A percentile compares a stretch with the other conserved stretches of the same genome.
Conservation (phyloP, 2,113 vertebrate genomes). For the Pteropus alecto region DNA sequence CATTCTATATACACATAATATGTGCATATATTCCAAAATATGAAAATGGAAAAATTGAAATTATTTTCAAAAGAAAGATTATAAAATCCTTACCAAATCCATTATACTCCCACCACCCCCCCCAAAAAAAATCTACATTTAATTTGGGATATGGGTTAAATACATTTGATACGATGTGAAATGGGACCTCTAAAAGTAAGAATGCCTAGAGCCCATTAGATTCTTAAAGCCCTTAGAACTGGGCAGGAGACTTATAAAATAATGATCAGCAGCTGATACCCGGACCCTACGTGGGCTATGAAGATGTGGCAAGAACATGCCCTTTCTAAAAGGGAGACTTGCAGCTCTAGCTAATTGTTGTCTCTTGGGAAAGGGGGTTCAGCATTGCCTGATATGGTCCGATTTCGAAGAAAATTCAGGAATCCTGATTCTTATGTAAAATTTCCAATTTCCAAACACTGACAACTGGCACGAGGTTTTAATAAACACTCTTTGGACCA, state of each 20-base stretch:
- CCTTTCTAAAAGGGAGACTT: not conserved
- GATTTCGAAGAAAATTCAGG: not conserved
- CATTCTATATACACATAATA: not conserved
- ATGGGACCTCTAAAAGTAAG: conserved; percentile 14
- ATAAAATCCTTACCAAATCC: not conserved
- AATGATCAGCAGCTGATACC: not conserved
- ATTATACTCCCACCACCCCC: not conserved
- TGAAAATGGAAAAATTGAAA: conserved; percentile 3
- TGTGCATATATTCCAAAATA: not conserved
- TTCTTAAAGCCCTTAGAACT: not conserved
- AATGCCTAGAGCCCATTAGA: conserved; percentile 11
- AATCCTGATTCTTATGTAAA: not conserved
- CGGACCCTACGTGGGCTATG: too few relatives aligned
- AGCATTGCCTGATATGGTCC: not conserved
- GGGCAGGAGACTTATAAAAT: not conserved
- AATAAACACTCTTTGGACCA: not conserved
- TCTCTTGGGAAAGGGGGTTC: not conserved
- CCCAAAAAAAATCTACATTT: not conserved
- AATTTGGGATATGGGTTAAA: not conserved
- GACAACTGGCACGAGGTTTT: not conserved
- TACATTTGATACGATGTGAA: not conserved
- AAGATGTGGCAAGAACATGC: not conserved
- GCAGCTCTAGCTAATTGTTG: not conserved
- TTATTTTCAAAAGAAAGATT: conserved; percentile 10
- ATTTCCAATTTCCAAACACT: not conserved